These are phyloP conservation scores for Heterotis niloticus DNA, from an alignment of 2,113 vertebrate species.

Conservation along the genomic window DNA sequence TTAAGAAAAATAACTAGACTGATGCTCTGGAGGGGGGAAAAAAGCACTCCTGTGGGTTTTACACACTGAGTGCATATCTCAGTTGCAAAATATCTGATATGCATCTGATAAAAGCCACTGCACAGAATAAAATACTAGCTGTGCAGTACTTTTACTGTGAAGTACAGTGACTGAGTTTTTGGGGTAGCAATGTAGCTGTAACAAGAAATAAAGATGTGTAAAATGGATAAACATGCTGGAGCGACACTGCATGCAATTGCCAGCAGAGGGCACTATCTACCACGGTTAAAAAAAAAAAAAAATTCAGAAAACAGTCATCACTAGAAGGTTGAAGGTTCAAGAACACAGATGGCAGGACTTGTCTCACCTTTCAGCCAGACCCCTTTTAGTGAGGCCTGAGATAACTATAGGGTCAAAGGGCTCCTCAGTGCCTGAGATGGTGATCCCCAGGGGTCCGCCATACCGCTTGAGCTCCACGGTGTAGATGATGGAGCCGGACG, in stretches of 20 bases:
- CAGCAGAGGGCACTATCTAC: not conserved
- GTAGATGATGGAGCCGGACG: constrained; percentile 89
- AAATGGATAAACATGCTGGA: too few species aligned
- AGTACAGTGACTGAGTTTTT: too few species aligned
- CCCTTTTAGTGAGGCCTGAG: constrained; percentile 87
- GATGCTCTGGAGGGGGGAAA: too few species aligned
- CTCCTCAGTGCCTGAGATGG: constrained; percentile 95
- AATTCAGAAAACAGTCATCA: not conserved
- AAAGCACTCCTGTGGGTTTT: too few species aligned
- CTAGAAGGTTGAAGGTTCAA: not conserved
- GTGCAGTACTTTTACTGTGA: too few species aligned
- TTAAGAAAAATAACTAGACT: too few species aligned
- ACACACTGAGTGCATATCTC: too few species aligned
- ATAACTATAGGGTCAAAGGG: constrained; percentile 96
- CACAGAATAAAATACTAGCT: too few species aligned
- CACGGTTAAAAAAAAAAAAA: not conserved
- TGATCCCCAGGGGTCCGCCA: constrained; percentile 91
- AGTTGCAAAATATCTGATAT: too few species aligned
- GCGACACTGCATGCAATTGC: not conserved
- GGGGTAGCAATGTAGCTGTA: too few species aligned
- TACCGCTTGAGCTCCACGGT: constrained; percentile 92
- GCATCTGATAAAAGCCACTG: too few species aligned
- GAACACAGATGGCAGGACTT: not conserved
- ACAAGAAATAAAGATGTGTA: too few species aligned
- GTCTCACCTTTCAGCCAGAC: constrained; percentile 88